These are phyloP conservation scores for Macquaria ambigua DNA, from an alignment of 2,113 vertebrate genomes.

Conservation along the genomic window DNA sequence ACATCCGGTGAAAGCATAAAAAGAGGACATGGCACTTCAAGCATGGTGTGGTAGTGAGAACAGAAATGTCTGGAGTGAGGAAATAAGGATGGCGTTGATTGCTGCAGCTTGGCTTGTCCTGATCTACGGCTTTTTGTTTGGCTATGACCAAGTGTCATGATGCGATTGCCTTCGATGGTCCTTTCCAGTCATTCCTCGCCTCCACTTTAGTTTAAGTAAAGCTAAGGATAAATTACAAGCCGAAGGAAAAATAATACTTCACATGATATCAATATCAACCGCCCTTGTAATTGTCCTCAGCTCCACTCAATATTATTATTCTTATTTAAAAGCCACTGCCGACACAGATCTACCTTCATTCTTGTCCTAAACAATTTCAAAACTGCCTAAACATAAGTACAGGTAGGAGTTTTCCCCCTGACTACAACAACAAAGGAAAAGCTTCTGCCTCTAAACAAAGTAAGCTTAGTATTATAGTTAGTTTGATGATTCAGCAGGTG, in stretches of 20 bases:
- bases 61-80: slow-evolving; percentile 32
- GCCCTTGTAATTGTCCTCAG: slow-evolving; percentile 17
- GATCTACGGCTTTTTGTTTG: slow-evolving; percentile 45
- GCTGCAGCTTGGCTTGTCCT: slow-evolving; percentile 54
- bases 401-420: background rate
- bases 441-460: slow-evolving; percentile 55
- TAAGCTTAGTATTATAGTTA: slow-evolving; percentile 60
- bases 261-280: slow-evolving; percentile 27
- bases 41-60: slow-evolving; percentile 54
- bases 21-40: slow-evolving; percentile 81
- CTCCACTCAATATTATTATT: slow-evolving; percentile 2
- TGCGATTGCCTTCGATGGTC: slow-evolving; percentile 35
- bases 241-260: slow-evolving; percentile 58
- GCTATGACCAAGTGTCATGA: slow-evolving; percentile 31
- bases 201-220: slow-evolving; percentile 25
- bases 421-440: slow-evolving; percentile 52
- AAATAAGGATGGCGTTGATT: slow-evolving; percentile 39
- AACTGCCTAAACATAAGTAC: slow-evolving; percentile 53
- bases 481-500: slow-evolving; percentile 53
- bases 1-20: slow-evolving; percentile 68
- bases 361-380: slow-evolving; percentile 50
- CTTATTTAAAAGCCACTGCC: background rate
- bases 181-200: slow-evolving; percentile 21
- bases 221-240: slow-evolving; percentile 42
- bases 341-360: slow-evolving; percentile 29